phyloP scores from a whole-genome alignment of 1,140 invertebrate genomes.

The Ceratosolen fusciceps region DNA sequence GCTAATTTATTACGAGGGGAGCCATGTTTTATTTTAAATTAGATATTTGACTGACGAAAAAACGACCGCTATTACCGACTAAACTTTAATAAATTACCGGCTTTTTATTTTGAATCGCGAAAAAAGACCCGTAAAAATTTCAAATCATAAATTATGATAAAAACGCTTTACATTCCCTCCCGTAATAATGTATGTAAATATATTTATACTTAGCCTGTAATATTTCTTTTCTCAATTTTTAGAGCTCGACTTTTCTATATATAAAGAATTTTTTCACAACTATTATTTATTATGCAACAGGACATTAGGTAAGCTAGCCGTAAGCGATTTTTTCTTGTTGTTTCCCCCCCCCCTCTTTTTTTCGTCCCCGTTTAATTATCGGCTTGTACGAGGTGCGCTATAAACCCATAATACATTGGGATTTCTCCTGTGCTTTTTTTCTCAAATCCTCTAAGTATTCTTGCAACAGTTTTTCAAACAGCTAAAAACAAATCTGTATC shows the following conservation, averaged over 20 bases:
- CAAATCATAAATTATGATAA: slow-evolving; percentile 8
- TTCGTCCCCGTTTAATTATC: too few species aligned
- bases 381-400: too few species aligned
- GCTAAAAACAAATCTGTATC: neutral
- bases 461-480: neutral
- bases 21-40: slow-evolving; percentile 24
- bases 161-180: neutral
- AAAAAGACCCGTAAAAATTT: neutral
- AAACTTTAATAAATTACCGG: slow-evolving; percentile 11
- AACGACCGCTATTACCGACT: neutral
- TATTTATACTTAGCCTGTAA: neutral
- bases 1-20: slow-evolving; percentile 8
- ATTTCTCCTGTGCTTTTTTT: neutral
- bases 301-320: neutral
- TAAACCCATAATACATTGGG: too few species aligned
- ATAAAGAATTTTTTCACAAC: neutral
- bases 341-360: neutral
- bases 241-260: neutral
- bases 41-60: neutral
- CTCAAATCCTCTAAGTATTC: neutral
- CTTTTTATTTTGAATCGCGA: neutral
- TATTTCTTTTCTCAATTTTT: slow-evolving; percentile 20
- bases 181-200: slow-evolving; percentile 11
- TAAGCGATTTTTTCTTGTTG: neutral
- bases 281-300: slow-evolving; percentile 4